These are phyloP conservation scores for Andricus curvator DNA, from an alignment of 2,888 invertebrate species.

Conservation along the genomic window DNA sequence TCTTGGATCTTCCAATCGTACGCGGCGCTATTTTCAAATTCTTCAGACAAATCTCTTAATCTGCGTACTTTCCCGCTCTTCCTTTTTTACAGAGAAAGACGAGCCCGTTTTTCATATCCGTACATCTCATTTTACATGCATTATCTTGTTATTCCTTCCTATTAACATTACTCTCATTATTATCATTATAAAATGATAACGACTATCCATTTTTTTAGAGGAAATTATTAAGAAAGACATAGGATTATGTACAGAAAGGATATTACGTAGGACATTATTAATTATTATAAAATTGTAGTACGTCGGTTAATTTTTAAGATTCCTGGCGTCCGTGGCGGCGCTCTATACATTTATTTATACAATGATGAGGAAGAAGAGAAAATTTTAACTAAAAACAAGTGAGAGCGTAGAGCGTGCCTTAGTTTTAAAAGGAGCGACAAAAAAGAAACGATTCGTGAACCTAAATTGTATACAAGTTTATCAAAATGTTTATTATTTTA, in stretches of 20 bases:
- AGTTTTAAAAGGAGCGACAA: conserved; percentile 60
- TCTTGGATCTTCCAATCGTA: conserved; percentile 15
- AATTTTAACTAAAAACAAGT: conserved; percentile 48
- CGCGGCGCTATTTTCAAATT: background rate
- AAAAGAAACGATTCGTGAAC: conserved; percentile 55
- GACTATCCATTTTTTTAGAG: conserved; percentile 68
- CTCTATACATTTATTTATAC: conserved; percentile 73
- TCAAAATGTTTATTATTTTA: conserved; percentile 45
- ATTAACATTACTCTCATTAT: conserved; percentile 74
- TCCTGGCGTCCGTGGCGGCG: conserved; percentile 63
- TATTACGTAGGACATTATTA: conserved; percentile 69
- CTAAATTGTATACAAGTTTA: conserved; percentile 61
- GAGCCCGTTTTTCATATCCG: conserved; percentile 54
- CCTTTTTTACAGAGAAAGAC: conserved; percentile 48
- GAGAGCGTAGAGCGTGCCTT: conserved; percentile 76
- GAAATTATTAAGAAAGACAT: conserved; percentile 73
- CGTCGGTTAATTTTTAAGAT: conserved; percentile 68
- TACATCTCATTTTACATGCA: conserved; percentile 67
- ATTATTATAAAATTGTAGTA: conserved; percentile 67
- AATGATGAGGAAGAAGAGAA: conserved; percentile 64
- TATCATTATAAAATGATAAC: conserved; percentile 71
- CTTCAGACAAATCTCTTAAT: conserved; percentile 17
- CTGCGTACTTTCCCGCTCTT: conserved; percentile 38
- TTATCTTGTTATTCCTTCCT: conserved; percentile 73
- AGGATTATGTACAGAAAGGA: conserved; percentile 77